These are phyloP conservation scores for Tangachromis dhanisi DNA, from an alignment of 2,113 vertebrate genomes.

Conservation along the genomic window DNA sequence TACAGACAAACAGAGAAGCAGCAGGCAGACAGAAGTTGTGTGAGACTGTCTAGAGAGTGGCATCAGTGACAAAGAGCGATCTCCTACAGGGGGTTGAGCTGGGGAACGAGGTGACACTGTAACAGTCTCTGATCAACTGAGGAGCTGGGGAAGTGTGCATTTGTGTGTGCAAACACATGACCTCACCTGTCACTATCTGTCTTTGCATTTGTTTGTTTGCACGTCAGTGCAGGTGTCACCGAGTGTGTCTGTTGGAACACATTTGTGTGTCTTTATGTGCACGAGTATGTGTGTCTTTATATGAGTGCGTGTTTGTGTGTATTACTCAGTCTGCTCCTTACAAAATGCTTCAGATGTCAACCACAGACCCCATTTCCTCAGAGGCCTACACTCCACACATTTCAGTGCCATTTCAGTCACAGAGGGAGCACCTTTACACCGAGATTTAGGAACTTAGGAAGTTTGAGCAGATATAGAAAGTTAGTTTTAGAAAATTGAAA, in stretches of 20 bases:
- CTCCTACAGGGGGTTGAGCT: conserved; percentile 41
- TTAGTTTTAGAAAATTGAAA: neutral
- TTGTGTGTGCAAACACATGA: conserved; percentile 10
- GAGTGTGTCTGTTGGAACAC: conserved; percentile 2
- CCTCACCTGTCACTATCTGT: conserved; percentile 42
- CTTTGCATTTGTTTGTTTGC: conserved; percentile 48
- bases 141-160: conserved; percentile 4
- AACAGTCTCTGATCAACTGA: conserved; percentile 55
- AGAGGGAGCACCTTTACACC: neutral
- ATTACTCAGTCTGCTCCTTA: neutral
- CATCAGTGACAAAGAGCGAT: conserved; percentile 47
- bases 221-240: conserved; percentile 32
- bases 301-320: neutral
- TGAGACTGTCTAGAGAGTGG: conserved; percentile 40
- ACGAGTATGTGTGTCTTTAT: neutral
- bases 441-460: neutral
- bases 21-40: neutral
- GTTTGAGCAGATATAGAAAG: neutral
- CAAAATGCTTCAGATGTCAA: conserved; percentile 39
- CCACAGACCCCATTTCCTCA: neutral
- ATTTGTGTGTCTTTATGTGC: neutral
- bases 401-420: neutral
- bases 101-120: conserved; percentile 45
- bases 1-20: neutral
- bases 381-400: neutral